Evolutionary conservation across 1,140 invertebrate genomes (phyloP).

Genomic region (Panulirus ornatus): DNA sequence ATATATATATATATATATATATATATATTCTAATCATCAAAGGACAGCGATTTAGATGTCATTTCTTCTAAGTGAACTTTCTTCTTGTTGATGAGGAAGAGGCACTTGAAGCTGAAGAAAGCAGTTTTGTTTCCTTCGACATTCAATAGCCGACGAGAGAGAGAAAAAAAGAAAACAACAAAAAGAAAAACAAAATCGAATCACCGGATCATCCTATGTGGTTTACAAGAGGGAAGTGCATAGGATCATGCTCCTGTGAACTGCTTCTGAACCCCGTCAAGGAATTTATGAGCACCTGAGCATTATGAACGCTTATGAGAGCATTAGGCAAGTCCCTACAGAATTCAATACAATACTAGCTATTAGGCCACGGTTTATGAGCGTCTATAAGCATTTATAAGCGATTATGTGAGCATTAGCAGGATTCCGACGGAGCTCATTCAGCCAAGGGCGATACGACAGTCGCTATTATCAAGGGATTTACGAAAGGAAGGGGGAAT

Average conservation of each 20-base stretch:
- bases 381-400: conserved; percentile 17
- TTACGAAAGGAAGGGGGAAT: neutral
- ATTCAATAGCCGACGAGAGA: no score
- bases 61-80: no score
- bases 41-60: no score
- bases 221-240: neutral
- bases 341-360: conserved; percentile 11
- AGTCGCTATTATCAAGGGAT: neutral
- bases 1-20: no score
- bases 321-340: conserved; percentile 21
- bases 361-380: neutral
- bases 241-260: neutral
- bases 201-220: no score
- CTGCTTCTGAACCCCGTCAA: neutral
- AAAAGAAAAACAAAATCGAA: no score
- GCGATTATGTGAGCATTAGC: conserved; percentile 23
- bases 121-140: no score
- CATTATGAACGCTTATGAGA: conserved; percentile 23
- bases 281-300: neutral
- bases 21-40: no score
- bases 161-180: no score
- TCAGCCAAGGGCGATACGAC: neutral
- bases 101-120: no score
- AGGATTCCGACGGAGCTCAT: neutral
- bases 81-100: no score